Conservation (phyloP, 2,888 invertebrate species). For the Epirrita christyi region DNA sequence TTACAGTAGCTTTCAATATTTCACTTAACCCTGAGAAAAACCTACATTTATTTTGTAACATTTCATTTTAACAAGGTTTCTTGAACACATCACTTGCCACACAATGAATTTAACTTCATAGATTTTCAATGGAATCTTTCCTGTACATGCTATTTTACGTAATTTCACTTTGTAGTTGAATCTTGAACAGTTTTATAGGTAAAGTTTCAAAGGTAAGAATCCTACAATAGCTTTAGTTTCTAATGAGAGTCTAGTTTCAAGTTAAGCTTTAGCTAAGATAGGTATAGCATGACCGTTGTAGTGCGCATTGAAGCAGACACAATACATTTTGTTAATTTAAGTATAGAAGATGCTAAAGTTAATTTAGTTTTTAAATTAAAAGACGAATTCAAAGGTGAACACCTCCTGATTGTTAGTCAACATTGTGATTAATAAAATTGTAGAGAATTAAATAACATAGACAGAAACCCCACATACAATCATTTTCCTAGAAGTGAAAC, state of each 20-base stretch:
- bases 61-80: slow-evolving; percentile 1
- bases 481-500: too few species aligned
- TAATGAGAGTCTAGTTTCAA: slow-evolving; percentile 12
- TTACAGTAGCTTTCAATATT: too few species aligned
- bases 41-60: neutral
- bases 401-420: neutral
- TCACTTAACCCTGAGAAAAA: neutral
- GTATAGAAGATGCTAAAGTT: neutral
- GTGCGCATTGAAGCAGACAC: neutral
- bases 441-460: too few species aligned
- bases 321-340: neutral
- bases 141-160: neutral
- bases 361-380: neutral
- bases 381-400: neutral
- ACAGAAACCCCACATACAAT: too few species aligned
- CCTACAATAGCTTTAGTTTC: slow-evolving; percentile 6
- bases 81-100: neutral
- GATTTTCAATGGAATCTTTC: neutral
- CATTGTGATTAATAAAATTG: too few species aligned
- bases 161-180: neutral
- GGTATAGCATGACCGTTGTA: neutral
- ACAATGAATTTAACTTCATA: neutral
- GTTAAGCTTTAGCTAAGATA: neutral
- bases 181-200: neutral
- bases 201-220: slow-evolving; percentile 6